Conservation (phyloP, 2,888 invertebrate species). For the Nudaria mundana region DNA sequence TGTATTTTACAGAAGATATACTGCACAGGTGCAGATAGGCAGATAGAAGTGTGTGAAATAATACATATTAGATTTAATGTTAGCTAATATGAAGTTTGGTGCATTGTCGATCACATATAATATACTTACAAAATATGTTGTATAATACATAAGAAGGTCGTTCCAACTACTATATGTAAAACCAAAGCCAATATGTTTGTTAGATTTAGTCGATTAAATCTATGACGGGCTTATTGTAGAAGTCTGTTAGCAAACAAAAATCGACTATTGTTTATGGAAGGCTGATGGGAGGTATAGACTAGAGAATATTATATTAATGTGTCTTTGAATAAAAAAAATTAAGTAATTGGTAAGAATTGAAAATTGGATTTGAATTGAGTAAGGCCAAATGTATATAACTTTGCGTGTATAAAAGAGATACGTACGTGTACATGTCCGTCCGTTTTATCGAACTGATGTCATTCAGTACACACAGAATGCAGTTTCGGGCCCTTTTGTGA, state of each 20-base stretch:
- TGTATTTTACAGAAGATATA: constrained; percentile 42
- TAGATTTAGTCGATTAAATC: too few relatives aligned
- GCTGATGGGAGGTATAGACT: too few relatives aligned
- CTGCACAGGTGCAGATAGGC: constrained; percentile 50
- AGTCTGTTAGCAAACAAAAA: too few relatives aligned
- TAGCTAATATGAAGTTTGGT: constrained; percentile 54
- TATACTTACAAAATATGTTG: too few relatives aligned
- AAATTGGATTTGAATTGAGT: constrained; percentile 12
- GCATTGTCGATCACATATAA: constrained; percentile 63
- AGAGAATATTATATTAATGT: too few relatives aligned
- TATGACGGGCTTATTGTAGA: too few relatives aligned
- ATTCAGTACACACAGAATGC: constrained; percentile 12
- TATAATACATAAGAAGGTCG: too few relatives aligned
- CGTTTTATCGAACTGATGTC: constrained; percentile 29
- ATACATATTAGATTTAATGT: constrained; percentile 41
- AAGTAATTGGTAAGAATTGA: not conserved
- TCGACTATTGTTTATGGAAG: constrained; percentile 27
- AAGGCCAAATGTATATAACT: too few relatives aligned
- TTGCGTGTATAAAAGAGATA: constrained; percentile 25
- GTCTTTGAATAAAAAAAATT: constrained; percentile 9
- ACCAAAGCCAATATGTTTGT: constrained; percentile 2
- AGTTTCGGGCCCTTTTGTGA: too few relatives aligned
- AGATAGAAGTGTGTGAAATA: constrained; percentile 52
- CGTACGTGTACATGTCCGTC: constrained; percentile 55
- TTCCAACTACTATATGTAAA: constrained; percentile 1